These are phyloP conservation scores for Calonectris borealis DNA, from an alignment of 2,113 vertebrate genomes.

Conservation along the genomic window DNA sequence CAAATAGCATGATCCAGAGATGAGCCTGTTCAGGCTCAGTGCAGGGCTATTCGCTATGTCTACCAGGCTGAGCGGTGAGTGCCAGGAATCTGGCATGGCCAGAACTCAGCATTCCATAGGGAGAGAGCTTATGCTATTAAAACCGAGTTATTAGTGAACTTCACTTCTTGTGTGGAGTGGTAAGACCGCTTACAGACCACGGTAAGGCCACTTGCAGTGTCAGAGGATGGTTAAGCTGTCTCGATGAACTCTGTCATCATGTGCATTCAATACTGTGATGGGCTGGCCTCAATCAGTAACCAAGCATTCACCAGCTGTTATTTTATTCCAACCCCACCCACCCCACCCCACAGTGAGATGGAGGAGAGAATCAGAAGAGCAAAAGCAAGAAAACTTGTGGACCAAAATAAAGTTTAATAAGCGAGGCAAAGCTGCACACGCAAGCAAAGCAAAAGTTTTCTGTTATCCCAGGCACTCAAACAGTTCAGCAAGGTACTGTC, in stretches of 20 bases:
- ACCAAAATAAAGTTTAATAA: neutral
- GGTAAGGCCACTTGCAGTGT: neutral
- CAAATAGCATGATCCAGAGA: neutral
- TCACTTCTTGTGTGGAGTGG: neutral
- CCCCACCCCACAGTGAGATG: neutral
- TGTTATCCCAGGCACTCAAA: neutral
- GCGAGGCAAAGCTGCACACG: neutral
- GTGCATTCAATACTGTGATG: neutral
- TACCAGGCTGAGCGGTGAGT: rapidly evolving
- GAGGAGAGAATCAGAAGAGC: neutral
- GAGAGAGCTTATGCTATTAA: neutral
- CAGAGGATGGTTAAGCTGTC: neutral
- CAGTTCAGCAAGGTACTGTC: neutral
- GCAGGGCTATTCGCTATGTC: neutral
- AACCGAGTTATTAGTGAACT: neutral
- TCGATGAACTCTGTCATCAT: neutral
- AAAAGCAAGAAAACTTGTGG: neutral
- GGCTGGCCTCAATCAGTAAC: neutral
- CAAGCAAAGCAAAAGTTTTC: neutral
- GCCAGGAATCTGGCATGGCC: neutral
- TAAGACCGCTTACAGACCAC: neutral
- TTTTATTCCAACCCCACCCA: neutral
- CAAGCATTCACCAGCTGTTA: neutral
- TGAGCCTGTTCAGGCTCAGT: neutral
- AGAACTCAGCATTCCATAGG: neutral